A percentile compares a stretch with the other conserved stretches of the same genome.
These are phyloP conservation scores for Contarinia nasturtii DNA, from an alignment of 1,140 invertebrate species.

Conservation along the genomic window DNA sequence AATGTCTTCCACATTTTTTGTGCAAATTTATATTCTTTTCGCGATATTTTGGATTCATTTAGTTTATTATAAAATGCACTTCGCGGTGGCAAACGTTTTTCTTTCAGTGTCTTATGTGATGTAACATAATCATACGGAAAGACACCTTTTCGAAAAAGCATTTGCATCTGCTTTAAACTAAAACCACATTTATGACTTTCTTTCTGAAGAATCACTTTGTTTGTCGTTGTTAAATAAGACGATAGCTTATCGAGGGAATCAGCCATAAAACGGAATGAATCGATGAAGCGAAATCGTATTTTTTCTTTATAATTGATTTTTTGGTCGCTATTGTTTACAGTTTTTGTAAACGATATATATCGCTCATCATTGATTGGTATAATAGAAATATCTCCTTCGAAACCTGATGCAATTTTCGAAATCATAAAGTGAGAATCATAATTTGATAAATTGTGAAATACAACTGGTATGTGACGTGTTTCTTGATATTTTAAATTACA, in stretches of 20 bases:
- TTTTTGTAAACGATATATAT: conserved; percentile 11
- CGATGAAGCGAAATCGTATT: conserved; percentile 14
- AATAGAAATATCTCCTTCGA: conserved; percentile 12
- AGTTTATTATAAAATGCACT: conserved; percentile 18
- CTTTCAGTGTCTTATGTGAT: conserved; percentile 13
- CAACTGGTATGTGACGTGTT: conserved; percentile 15
- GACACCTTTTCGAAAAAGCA: conserved; percentile 16
- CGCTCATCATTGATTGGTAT: conserved; percentile 21
- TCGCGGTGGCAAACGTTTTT: conserved; percentile 14
- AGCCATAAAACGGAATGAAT: conserved; percentile 16
- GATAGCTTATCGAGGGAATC: conserved; percentile 8
- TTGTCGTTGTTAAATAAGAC: conserved; percentile 8
- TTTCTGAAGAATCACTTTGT: conserved; percentile 13
- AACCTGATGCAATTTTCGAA: conserved; percentile 10
- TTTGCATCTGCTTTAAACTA: conserved; percentile 10
- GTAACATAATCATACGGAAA: conserved; percentile 17
- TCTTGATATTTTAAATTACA: conserved; percentile 21
- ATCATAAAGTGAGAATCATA: conserved; percentile 22
- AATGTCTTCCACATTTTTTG: conserved; percentile 24
- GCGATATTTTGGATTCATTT: conserved; percentile 10
- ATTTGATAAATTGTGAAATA: conserved; percentile 19
- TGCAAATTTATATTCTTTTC: conserved; percentile 23
- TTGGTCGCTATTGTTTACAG: conserved; percentile 1
- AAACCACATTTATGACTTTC: conserved; percentile 6
- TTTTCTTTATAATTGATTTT: not conserved